A percentile compares a stretch with the other conserved stretches of the same genome.
These are phyloP conservation scores for Axis porcinus DNA, from an alignment of 2,113 vertebrate genomes.

Conservation along the genomic window DNA sequence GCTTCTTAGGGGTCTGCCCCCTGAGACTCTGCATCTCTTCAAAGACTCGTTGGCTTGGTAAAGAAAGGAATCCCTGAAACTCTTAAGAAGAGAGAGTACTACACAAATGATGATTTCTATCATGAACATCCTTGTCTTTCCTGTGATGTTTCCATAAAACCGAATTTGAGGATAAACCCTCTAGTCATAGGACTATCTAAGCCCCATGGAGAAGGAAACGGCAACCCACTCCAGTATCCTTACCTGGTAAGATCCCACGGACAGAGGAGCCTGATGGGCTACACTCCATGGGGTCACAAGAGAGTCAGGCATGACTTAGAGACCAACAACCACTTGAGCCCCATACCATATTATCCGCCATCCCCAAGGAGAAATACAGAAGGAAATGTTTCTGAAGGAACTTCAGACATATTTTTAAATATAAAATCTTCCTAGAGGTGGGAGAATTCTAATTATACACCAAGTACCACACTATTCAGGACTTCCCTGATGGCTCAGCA, in stretches of 20 bases:
- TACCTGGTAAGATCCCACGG: neutral
- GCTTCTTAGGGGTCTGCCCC: neutral
- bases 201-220: neutral
- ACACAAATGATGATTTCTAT: neutral
- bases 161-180: neutral
- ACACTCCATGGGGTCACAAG: neutral
- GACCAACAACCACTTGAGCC: neutral
- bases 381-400: neutral
- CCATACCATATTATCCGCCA: fast-evolving
- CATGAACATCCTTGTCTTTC: neutral
- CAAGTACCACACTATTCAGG: neutral
- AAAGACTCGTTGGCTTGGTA: neutral
- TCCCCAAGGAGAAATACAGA: neutral
- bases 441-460: neutral
- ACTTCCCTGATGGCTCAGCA: neutral
- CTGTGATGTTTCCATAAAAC: neutral
- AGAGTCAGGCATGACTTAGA: neutral
- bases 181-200: neutral
- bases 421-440: neutral
- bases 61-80: neutral
- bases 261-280: neutral
- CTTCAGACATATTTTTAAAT: neutral
- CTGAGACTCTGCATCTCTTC: neutral
- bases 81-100: neutral
- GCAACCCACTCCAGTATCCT: neutral